Base-by-base conservation (phyloP, 1,140 invertebrate genomes). In the Centruroides sculpturatus region DNA sequence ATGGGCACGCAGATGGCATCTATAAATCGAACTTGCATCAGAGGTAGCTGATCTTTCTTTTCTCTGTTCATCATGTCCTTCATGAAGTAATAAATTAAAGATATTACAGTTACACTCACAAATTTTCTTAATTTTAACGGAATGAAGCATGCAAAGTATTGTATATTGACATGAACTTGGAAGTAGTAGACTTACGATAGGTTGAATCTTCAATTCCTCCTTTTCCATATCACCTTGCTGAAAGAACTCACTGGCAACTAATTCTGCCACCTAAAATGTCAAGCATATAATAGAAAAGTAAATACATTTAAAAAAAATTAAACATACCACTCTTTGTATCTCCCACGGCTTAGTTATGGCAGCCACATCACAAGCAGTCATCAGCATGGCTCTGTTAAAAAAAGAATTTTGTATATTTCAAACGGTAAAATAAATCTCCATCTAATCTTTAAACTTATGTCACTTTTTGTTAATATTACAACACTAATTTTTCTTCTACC, bases 11-110 rank as follows among this genome's bases (percentile, higher is more conserved):
- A 98, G 63, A 97, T 95, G 53, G 88, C 85, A 73, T 97, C 92
- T 64, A 98, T 98, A 73, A 97, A 98, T 3, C 89, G 89, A 4
- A 98, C 89, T 79, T 97, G 93, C 92, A 98, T 96, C 74, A 92
- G 87, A 0, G 94, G 94, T 5, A 98, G 74, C 71, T 97, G 90
- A 70, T 96, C 92, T 72, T 93, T 87, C 67, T 91, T 85, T 69
- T 96, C 92, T 64, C 93, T 81, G 73, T 82, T 83, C 83, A 87
- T 85, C 84, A 85, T 85, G n/a, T 82, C 83, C 83, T 85, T 68
- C 11, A 73, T 23, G 23, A 23, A 23, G 23, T 69, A 55, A 58
- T 35, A 47, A 12, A 7, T 8, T 5, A 46, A n/a, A n/a, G 9
- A n/a, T 55, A 23, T 9, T 11, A 55, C 4, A 36, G 34, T 53